These are phyloP conservation scores for Sphaeramia orbicularis DNA, from an alignment of 2,797 vertebrate genomes.

Conservation along the genomic window DNA sequence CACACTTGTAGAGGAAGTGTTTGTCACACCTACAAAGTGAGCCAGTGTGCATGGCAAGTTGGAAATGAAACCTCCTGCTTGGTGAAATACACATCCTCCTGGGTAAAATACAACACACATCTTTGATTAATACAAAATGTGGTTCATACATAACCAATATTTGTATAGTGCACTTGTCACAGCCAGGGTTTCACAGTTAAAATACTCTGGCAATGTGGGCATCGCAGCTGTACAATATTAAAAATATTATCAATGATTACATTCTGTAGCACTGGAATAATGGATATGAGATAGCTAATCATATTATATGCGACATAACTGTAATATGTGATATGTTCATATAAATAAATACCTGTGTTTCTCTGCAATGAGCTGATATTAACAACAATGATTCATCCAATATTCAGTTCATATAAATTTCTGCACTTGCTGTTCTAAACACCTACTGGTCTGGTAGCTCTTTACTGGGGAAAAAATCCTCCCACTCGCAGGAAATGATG, in stretches of 20 bases:
- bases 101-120: not conserved
- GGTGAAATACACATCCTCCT: slow-evolving; percentile 6
- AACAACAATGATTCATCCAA: slow-evolving; percentile 51
- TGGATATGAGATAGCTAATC: not conserved
- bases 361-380: slow-evolving; percentile 29
- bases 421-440: slow-evolving; percentile 56
- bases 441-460: slow-evolving; percentile 55
- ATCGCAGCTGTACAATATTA: too few species aligned
- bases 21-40: slow-evolving; percentile 45
- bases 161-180: not conserved
- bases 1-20: slow-evolving; percentile 38
- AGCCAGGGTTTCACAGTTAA: not conserved
- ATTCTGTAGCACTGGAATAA: too few species aligned
- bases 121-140: not conserved
- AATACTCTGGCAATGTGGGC: not conserved
- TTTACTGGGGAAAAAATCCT: slow-evolving; percentile 49
- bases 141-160: slow-evolving; percentile 3
- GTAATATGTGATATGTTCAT: slow-evolving; percentile 8
- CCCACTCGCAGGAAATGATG: slow-evolving; percentile 60
- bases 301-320: not conserved
- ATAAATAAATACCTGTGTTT: slow-evolving; percentile 7
- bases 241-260: too few species aligned
- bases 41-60: slow-evolving; percentile 18
- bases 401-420: slow-evolving; percentile 43
- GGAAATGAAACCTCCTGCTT: slow-evolving; percentile 24